Base-by-base conservation (phyloP, 2,888 invertebrate species). In the Melanostoma mellinum region DNA sequence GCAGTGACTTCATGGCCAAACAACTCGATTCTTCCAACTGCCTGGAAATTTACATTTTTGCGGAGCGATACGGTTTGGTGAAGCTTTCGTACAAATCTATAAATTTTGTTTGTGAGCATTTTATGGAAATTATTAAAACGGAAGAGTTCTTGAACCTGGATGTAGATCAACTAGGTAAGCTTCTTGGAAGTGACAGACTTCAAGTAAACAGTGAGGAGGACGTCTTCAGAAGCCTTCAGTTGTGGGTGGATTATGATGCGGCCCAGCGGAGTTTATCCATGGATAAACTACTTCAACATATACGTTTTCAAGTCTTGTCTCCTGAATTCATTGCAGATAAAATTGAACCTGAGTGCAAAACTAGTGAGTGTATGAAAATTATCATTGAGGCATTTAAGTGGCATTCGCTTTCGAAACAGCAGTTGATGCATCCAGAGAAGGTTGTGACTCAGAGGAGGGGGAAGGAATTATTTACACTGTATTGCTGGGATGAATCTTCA, bases 1-100 rank as follows among this genome's bases (percentile, higher is more conserved):
- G 63, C n/a, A 38, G 50, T 38, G 9, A 63, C 20, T 63, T 63
- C 32, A 63, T 50, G 30, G 50, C 3, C 0, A 6, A 38, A 4
- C 20, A 38, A 8, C 4, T 63, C 2, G 36, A 38, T 36, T 6
- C 3, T n/a, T 10, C 10, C 30, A 61, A 61, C 32, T 63, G 63
- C 8, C 6, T 63, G 10, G 63, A 8, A 1, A 9, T 30, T 38
- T 30, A 5, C 48, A 3, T 38, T 3, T 48, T 36, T 36, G 50
- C 63, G 4, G 38, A 63, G 4, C 38, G 30, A 9, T 36, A 30
- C 4, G 32, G 30, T 46, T 48, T 36, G 8, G 1, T 20, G 20
- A 20, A 2, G 1, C 30, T 50, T 4, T 8, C 10, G 20, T 8
- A 38, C 5, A 50, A 8, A 5, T 50, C 50, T 5, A 3, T 30